Percentiles rank a stretch among this genome's conserved stretches.
These are phyloP conservation scores for Microctenopoma stevenorrisi DNA, from an alignment of 2,797 vertebrate genomes.

Conservation along the genomic window DNA sequence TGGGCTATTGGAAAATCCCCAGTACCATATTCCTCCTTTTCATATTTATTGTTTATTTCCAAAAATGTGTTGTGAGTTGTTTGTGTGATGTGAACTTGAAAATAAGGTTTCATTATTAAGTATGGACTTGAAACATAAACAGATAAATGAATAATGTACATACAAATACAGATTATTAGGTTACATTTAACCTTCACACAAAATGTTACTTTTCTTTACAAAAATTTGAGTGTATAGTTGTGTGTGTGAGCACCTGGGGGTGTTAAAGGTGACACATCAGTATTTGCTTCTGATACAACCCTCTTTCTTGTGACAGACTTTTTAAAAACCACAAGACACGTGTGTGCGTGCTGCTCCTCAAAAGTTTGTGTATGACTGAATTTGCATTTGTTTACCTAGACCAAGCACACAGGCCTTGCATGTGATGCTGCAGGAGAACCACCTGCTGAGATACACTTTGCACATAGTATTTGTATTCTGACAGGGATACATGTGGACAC, in stretches of 20 bases:
- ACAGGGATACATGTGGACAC: constrained; percentile 73
- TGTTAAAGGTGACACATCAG: constrained; percentile 47
- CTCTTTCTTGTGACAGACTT: constrained; percentile 72
- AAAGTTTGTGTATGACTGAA: constrained; percentile 65
- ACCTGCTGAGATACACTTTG: constrained; percentile 83
- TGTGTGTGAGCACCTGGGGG: constrained; percentile 41
- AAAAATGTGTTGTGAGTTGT: constrained; percentile 77
- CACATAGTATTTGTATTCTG: constrained; percentile 81
- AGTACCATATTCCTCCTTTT: constrained; percentile 67
- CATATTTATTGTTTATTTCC: constrained; percentile 76
- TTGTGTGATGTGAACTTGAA: constrained; percentile 82
- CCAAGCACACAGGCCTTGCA: constrained; percentile 84
- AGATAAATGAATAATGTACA: constrained; percentile 79
- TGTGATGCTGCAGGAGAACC: constrained; percentile 79
- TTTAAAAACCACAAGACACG: constrained; percentile 51
- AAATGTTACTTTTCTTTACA: constrained; percentile 69
- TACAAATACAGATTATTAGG: constrained; percentile 70
- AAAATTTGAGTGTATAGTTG: constrained; percentile 60
- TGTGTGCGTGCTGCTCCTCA: constrained; percentile 45
- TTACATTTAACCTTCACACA: constrained; percentile 55
- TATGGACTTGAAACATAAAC: constrained; percentile 65
- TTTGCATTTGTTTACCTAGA: constrained; percentile 80
- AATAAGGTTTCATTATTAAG: constrained; percentile 74
- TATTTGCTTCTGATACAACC: constrained; percentile 61
- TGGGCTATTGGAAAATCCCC: constrained; percentile 65